Conservation (phyloP, 1,140 invertebrate genomes). For the Hesperophylax magnus region DNA sequence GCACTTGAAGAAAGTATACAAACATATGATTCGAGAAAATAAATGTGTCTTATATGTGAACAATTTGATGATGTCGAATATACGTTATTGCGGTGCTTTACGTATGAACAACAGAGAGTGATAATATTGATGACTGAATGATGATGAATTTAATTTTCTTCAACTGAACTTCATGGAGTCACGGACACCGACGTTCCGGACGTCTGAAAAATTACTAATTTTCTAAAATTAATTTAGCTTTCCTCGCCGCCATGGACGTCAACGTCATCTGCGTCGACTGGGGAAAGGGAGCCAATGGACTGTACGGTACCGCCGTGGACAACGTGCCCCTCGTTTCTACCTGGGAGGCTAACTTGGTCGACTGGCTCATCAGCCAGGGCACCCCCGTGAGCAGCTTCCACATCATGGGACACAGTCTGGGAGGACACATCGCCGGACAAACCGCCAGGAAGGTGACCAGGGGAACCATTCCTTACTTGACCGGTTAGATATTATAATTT, state of each 20-base stretch:
- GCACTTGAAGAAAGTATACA: too few relatives aligned
- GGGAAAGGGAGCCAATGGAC: slow-evolving; percentile 62
- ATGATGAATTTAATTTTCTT: too few relatives aligned
- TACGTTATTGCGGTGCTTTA: too few relatives aligned
- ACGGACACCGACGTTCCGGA: too few relatives aligned
- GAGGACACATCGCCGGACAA: slow-evolving; percentile 55
- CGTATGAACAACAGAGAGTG: too few relatives aligned
- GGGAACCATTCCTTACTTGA: slow-evolving; percentile 57
- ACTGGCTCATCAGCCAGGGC: slow-evolving; percentile 62
- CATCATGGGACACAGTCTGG: slow-evolving; percentile 42
- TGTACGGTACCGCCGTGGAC: slow-evolving; percentile 69
- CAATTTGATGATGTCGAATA: too few relatives aligned
- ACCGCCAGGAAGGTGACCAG: slow-evolving; percentile 41
- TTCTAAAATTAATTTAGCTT: slow-evolving; percentile 58
- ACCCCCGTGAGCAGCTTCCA: slow-evolving; percentile 20
- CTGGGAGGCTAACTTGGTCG: slow-evolving; percentile 69
- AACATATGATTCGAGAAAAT: too few relatives aligned
- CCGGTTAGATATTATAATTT: slow-evolving; percentile 49
- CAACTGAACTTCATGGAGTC: too few relatives aligned
- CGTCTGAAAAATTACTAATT: too few relatives aligned
- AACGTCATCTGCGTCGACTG: slow-evolving; percentile 75
- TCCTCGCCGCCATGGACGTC: slow-evolving; percentile 64
- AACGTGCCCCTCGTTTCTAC: slow-evolving; percentile 70
- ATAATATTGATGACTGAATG: too few relatives aligned
- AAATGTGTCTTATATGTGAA: too few relatives aligned